These are phyloP conservation scores for Phrynocephalus guinanensis DNA, from an alignment of 2,797 vertebrate genomes.

Conservation along the genomic window DNA sequence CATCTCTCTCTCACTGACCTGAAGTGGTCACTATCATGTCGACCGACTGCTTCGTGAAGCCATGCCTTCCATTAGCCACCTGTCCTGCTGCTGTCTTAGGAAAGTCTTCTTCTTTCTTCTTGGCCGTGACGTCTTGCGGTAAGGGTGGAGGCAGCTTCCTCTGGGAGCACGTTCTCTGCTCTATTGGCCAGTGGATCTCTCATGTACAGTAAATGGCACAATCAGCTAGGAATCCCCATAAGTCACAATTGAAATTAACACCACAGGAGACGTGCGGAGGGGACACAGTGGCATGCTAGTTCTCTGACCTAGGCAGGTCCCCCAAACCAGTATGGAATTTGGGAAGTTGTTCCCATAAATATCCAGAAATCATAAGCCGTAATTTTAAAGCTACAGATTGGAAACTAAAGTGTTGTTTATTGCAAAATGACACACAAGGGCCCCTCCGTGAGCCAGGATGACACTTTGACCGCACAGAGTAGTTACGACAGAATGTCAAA, in stretches of 20 bases:
- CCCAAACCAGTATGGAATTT: neutral
- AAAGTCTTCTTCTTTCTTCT: neutral
- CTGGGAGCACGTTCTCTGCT: neutral
- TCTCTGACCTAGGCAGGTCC: too few species aligned
- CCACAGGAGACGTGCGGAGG: neutral
- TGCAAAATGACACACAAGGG: neutral
- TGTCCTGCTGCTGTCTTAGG: neutral
- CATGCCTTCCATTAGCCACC: neutral
- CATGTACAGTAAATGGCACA: neutral
- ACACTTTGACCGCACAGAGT: neutral
- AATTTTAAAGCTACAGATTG: neutral
- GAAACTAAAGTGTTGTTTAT: neutral
- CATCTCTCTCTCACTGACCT: neutral
- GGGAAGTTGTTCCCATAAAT: neutral
- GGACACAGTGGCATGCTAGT: neutral
- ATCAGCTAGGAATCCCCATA: neutral
- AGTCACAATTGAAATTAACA: neutral
- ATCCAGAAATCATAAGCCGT: neutral
- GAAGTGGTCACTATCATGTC: neutral
- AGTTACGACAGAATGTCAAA: neutral
- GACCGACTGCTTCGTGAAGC: neutral
- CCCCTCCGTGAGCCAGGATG: neutral
- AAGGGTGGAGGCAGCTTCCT: neutral
- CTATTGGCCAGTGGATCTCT: neutral
- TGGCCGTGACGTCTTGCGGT: neutral